phyloP scores from a whole-genome alignment of 2,888 invertebrate species.

The Atethmia centrago region DNA sequence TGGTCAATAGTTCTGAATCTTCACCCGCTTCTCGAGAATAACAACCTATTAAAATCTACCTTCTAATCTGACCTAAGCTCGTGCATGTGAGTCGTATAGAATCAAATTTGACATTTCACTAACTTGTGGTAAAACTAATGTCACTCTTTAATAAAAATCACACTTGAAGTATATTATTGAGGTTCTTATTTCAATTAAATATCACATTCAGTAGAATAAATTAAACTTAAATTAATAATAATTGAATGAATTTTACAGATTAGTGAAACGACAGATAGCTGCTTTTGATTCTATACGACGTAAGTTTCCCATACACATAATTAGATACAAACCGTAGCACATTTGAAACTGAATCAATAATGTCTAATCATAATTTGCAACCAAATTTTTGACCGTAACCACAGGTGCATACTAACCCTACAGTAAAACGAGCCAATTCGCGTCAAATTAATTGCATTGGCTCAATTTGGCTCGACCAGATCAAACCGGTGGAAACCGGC shows the following conservation, averaged over 20 bases:
- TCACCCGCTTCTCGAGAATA: not conserved
- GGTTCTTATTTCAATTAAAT: too few species aligned
- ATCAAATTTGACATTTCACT: too few species aligned
- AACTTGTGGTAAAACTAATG: too few species aligned
- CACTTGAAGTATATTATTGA: too few species aligned
- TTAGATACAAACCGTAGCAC: not conserved
- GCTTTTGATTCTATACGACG: too few species aligned
- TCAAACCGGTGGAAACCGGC: slow-evolving; percentile 65
- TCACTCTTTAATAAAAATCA: too few species aligned
- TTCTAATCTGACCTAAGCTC: too few species aligned
- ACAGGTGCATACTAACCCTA: slow-evolving; percentile 33
- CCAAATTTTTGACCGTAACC: slow-evolving; percentile 44
- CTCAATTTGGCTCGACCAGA: slow-evolving; percentile 69
- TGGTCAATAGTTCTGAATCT: not conserved
- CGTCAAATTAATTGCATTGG: slow-evolving; percentile 74
- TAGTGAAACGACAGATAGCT: too few species aligned
- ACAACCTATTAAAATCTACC: not conserved
- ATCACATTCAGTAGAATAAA: too few species aligned
- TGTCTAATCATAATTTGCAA: slow-evolving; percentile 16
- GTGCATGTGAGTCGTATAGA: too few species aligned
- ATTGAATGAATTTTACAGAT: too few species aligned
- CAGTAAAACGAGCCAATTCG: slow-evolving; percentile 60
- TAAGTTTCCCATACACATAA: not conserved
- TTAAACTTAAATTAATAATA: too few species aligned
- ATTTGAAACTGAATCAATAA: slow-evolving; percentile 20